Percentiles rank a stretch among this genome's conserved stretches.
These are phyloP conservation scores for Macquaria ambigua DNA, from an alignment of 2,113 vertebrate genomes.

Conservation along the genomic window DNA sequence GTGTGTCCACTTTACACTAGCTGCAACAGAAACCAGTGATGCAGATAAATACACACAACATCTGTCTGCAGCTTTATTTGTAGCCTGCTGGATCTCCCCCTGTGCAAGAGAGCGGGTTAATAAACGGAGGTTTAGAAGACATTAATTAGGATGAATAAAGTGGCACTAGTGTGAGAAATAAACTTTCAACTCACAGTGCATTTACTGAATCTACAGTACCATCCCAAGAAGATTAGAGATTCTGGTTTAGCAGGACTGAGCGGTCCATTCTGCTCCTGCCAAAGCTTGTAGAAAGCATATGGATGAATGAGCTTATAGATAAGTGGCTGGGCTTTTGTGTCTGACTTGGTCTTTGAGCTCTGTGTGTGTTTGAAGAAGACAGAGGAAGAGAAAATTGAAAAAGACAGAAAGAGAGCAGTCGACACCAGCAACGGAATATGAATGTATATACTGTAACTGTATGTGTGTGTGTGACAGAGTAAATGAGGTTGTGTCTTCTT, in stretches of 20 bases:
- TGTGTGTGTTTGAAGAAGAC: neutral
- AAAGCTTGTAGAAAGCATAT: conserved; percentile 36
- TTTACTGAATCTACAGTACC: conserved; percentile 10
- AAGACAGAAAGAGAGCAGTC: neutral
- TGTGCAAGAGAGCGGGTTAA: neutral
- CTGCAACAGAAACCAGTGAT: conserved; percentile 1
- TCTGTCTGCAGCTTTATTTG: neutral
- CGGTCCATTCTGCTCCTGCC: neutral
- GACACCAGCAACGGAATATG: neutral
- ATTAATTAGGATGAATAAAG: conserved; percentile 2
- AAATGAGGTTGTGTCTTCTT: conserved; percentile 25
- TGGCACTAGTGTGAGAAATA: conserved; percentile 4
- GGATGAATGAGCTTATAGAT: conserved; percentile 43
- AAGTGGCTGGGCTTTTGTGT: conserved; percentile 46
- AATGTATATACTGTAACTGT: neutral
- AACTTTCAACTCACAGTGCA: conserved; percentile 7
- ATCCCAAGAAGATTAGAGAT: conserved; percentile 12
- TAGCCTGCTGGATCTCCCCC: neutral
- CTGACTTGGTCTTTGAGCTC: conserved; percentile 33
- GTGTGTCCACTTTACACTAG: conserved; percentile 1
- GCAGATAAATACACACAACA: neutral
- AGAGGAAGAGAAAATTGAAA: neutral
- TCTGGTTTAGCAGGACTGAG: conserved; percentile 4
- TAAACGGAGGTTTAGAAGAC: neutral
- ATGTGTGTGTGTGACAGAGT: neutral